These are phyloP conservation scores for Petrosia ficiformis DNA, from an alignment of 37 sponge, comb jelly and placozoan species.

Conservation along the genomic window DNA sequence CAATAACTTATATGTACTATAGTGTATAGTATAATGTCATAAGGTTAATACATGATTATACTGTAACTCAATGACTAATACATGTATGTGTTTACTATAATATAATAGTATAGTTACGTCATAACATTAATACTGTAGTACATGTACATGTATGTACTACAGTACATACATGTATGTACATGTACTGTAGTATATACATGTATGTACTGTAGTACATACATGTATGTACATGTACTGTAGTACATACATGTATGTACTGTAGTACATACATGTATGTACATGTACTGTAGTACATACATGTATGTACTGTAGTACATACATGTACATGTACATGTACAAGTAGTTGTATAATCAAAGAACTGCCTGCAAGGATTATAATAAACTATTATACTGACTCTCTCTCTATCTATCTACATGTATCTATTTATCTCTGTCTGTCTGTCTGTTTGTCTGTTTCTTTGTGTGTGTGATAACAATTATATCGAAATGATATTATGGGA, in stretches of 20 bases:
- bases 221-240: not conserved
- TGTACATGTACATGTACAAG: not conserved
- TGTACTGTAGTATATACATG: constrained; percentile 4
- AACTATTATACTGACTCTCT: not conserved
- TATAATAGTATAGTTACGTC: too few relatives aligned
- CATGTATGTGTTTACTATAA: too few relatives aligned
- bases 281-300: constrained; percentile 1
- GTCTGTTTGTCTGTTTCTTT: constrained; percentile 1
- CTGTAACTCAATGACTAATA: too few relatives aligned
- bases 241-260: not conserved
- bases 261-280: not conserved
- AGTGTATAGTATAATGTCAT: too few relatives aligned
- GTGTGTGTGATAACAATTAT: too few relatives aligned
- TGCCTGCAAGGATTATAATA: too few relatives aligned
- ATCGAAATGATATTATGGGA: too few relatives aligned
- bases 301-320: not conserved
- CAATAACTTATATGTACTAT: too few relatives aligned
- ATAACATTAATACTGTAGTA: too few relatives aligned
- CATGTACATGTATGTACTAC: not conserved
- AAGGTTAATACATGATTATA: too few relatives aligned
- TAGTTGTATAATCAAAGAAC: too few relatives aligned
- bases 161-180: not conserved
- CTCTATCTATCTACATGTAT: constrained; percentile 12
- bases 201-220: not conserved
- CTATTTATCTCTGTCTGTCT: constrained; percentile 3